Evolutionary conservation across 2,797 vertebrate species (phyloP).

Genomic region (Myoxocephalus aenaeus): DNA sequence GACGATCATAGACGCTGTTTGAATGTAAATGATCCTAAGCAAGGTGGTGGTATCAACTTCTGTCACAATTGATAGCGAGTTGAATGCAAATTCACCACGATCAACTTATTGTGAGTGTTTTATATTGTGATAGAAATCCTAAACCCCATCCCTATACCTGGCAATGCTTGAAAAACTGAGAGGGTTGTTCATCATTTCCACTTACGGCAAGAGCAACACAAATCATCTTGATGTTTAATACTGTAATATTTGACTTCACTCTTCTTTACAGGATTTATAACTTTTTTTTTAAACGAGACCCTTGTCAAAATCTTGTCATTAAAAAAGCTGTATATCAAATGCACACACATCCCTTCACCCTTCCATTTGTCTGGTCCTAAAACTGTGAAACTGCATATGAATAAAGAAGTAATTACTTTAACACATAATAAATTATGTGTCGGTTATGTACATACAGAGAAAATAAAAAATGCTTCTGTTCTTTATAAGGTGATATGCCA

Average conservation of each 20-base stretch:
- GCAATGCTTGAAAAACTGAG: too few relatives aligned
- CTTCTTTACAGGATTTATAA: neutral
- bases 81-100: too few relatives aligned
- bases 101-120: too few relatives aligned
- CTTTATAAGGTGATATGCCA: neutral
- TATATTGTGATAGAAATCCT: too few relatives aligned
- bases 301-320: constrained; percentile 1
- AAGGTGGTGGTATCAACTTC: too few relatives aligned
- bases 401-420: neutral
- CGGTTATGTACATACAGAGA: neutral
- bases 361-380: neutral
- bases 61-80: neutral
- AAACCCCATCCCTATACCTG: too few relatives aligned
- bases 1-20: neutral
- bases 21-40: neutral
- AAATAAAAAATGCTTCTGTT: neutral
- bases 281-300: neutral
- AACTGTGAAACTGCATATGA: constrained; percentile 3
- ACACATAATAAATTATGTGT: neutral
- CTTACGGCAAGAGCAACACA: neutral
- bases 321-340: constrained; percentile 10
- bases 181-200: neutral
- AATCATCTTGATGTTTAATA: neutral
- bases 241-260: neutral
- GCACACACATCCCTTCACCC: neutral